Conservation (phyloP, 2,113 vertebrate genomes). For the Anolis carolinensis region DNA sequence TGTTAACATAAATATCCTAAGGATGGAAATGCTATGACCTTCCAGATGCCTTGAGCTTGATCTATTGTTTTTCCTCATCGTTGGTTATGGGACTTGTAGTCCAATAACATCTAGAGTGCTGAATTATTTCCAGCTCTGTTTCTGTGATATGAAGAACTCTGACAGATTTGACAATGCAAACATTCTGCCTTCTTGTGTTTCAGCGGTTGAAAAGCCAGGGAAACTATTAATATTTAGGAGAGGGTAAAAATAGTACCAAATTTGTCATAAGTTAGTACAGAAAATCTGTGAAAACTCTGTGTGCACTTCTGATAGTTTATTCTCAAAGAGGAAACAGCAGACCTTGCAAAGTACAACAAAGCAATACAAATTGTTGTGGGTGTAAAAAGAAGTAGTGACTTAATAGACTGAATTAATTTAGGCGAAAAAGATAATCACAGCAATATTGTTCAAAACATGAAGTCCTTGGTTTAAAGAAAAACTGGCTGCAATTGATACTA, state of each 20-base stretch:
- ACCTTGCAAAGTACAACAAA: slow-evolving; percentile 1
- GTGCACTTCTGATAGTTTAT: background rate
- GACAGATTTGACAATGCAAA: background rate
- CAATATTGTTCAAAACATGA: background rate
- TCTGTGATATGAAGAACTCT: background rate
- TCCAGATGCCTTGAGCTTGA: no score
- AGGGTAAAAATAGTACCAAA: background rate
- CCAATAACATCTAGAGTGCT: no score
- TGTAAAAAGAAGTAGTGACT: background rate
- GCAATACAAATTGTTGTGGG: background rate
- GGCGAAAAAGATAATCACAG: background rate
- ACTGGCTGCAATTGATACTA: background rate
- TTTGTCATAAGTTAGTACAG: background rate
- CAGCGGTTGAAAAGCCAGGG: background rate
- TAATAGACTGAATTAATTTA: slow-evolving; percentile 4
- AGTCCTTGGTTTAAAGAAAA: background rate
- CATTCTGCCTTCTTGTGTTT: background rate
- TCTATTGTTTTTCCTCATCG: no score
- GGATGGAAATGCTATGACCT: no score
- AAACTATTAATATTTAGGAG: background rate
- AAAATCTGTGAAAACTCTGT: slow-evolving; percentile 3
- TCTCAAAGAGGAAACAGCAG: background rate
- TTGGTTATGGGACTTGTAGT: no score
- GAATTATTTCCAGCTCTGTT: background rate
- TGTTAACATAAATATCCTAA: background rate